These are phyloP conservation scores for Gonocerus acuteangulatus DNA, from an alignment of 2,888 invertebrate genomes.

Conservation along the genomic window DNA sequence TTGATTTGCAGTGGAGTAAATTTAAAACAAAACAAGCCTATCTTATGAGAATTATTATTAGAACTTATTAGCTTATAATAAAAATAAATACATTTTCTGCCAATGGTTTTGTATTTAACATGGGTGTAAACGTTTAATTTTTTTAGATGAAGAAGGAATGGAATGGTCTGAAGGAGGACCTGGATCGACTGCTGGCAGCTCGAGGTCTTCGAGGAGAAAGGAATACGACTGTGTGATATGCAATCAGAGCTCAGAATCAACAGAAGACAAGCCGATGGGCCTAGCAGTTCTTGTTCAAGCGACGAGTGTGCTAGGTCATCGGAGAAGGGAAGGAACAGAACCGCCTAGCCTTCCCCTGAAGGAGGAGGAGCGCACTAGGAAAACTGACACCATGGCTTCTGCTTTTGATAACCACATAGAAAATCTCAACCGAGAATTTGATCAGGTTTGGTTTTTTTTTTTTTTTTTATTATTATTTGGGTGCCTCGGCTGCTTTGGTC, in stretches of 20 bases:
- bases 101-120: no score
- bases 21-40: no score
- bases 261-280: conserved; percentile 76
- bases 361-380: conserved; percentile 55
- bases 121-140: conserved; percentile 39
- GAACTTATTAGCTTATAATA: no score
- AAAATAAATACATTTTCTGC: no score
- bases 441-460: no score
- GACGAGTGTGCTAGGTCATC: conserved; percentile 80
- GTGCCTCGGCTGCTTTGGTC: no score
- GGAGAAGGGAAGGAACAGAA: conserved; percentile 50
- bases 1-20: no score
- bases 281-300: conserved; percentile 80
- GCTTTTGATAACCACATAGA: conserved; percentile 71
- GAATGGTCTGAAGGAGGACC: conserved; percentile 50
- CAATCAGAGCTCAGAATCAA: conserved; percentile 79
- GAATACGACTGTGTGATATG: conserved; percentile 95
- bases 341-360: conserved; percentile 55
- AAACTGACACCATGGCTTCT: conserved; percentile 60
- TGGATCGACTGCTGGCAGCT: conserved; percentile 30
- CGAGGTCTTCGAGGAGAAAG: conserved; percentile 51
- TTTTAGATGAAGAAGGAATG: conserved; percentile 49
- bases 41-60: no score
- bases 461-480: no score
- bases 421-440: conserved; percentile 68